phyloP scores from a whole-genome alignment of 2,888 invertebrate genomes.

The Lymantria dispar region DNA sequence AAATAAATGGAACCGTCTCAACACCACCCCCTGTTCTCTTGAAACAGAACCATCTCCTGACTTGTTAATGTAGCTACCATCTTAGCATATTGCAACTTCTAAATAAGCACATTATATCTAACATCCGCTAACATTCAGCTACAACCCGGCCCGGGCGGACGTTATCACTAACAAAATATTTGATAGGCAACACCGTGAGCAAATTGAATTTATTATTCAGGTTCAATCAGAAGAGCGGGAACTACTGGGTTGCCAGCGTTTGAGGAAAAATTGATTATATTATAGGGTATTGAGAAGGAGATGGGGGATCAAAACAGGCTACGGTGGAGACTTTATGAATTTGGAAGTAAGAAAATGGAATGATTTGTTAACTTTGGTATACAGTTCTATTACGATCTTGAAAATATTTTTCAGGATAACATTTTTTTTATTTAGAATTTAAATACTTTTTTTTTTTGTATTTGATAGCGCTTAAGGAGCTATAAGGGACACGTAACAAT shows the following conservation, averaged over 20 bases:
- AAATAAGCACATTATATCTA: constrained; percentile 78
- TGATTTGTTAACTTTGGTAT: too few species aligned
- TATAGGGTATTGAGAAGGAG: constrained; percentile 4
- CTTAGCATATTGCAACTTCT: constrained; percentile 81
- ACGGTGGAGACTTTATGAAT: not conserved
- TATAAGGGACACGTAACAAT: too few species aligned
- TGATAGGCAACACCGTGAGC: constrained; percentile 59
- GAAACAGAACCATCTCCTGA: constrained; percentile 75
- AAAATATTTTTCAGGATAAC: too few species aligned
- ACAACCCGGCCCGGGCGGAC: constrained; percentile 34
- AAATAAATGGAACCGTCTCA: constrained; percentile 33
- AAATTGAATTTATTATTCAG: constrained; percentile 80
- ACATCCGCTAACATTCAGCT: constrained; percentile 51
- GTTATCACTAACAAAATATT: constrained; percentile 72
- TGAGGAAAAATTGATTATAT: constrained; percentile 12
- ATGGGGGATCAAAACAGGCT: not conserved
- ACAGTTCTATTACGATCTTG: too few species aligned
- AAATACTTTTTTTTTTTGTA: too few species aligned
- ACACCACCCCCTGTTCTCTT: constrained; percentile 33
- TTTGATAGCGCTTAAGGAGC: too few species aligned
- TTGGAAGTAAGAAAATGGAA: not conserved
- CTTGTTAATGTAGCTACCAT: constrained; percentile 81
- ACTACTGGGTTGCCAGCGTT: constrained; percentile 26
- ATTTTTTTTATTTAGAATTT: too few species aligned
- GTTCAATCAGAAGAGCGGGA: constrained; percentile 59